Percentiles rank a stretch among this genome's conserved stretches.
phyloP scores from a whole-genome alignment of 23 tunicate species.

The Trididemnum nubilum region DNA sequence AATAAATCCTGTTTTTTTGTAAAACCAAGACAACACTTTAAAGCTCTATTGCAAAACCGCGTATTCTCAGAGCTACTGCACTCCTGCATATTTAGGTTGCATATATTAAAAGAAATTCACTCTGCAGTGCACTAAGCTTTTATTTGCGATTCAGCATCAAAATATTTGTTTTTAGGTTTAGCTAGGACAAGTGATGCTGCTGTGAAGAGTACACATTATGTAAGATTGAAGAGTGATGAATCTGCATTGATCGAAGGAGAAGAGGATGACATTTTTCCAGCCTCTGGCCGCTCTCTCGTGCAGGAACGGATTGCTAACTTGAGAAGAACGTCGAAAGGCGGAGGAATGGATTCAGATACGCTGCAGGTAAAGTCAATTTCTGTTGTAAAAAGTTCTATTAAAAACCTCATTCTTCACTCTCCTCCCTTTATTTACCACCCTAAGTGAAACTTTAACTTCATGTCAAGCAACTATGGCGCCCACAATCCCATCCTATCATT shows the following conservation, averaged over 20 bases:
- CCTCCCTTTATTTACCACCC: neutral
- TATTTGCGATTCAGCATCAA: no score
- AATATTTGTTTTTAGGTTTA: neutral
- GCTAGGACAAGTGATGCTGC: neutral
- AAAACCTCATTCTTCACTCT: no score
- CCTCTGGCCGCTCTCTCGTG: constrained; percentile 30
- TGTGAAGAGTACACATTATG: neutral
- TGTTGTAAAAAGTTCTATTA: no score
- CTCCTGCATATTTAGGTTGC: no score
- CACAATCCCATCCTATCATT: no score
- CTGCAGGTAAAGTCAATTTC: constrained; percentile 45
- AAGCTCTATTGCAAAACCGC: no score
- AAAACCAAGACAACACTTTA: no score
- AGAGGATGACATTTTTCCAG: neutral
- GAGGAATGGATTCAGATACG: constrained; percentile 50
- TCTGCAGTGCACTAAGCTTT: no score
- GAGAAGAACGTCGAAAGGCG: constrained; percentile 28
- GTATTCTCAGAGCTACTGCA: no score
- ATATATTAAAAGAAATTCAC: no score
- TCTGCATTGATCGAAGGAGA: constrained; percentile 9
- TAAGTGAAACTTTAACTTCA: neutral
- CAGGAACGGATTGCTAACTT: constrained; percentile 64
- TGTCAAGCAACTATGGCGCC: no score
- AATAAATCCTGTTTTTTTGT: no score
- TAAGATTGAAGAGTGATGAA: neutral